Evolutionary conservation across 2,888 invertebrate genomes (phyloP), one percentile per base, ranked within the genome.

Genomic region (Drymonia ruficornis): DNA sequence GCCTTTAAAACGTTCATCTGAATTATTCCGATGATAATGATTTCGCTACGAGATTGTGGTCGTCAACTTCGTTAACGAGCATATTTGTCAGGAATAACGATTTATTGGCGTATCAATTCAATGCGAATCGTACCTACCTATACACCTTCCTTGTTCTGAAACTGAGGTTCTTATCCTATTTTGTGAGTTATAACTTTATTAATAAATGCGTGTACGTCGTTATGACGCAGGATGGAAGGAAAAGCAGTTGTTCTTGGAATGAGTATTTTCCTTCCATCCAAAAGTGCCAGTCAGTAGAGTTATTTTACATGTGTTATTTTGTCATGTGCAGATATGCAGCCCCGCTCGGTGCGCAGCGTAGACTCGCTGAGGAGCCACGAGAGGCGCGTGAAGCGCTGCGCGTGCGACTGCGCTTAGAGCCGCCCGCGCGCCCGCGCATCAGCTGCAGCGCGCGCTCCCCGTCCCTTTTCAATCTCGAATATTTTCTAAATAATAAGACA

Each of bases 321-420:
- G 2, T 23, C 5, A 23, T 23, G 3, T 23, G 23, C 93, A 97
- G 97, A 95, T 82, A 95, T 97, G 79, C 97, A 97, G 84, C 97
- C 97, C 55, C 95, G 97, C 78, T 92, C 92, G 0, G 89, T 92
- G 5, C 95, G 96, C 74, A 95, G 94, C 79, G 93, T 94, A 19
- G 94, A 94, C 78, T 89, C 83, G 65, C 78, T 88, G 76, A 83
- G 82, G 71, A 91, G 92, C 67, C 91, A 91, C 52, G 94, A 94
- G 72, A 95, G 96, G 84, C 94, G 96, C 75, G 94, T 95, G 40
- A 95, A 96, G 86, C 95, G 96, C 78, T 96, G 95, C 89, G 94
- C 96, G 65, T 96, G 96, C 91, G 94, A 95, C 87, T 96, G 96
- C 93, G 94, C 93, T 64, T 96, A 84, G 70, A 56, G 93, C 76